Evolutionary conservation across 2,113 vertebrate genomes (phyloP).

Genomic region (Nothocercus julius): DNA sequence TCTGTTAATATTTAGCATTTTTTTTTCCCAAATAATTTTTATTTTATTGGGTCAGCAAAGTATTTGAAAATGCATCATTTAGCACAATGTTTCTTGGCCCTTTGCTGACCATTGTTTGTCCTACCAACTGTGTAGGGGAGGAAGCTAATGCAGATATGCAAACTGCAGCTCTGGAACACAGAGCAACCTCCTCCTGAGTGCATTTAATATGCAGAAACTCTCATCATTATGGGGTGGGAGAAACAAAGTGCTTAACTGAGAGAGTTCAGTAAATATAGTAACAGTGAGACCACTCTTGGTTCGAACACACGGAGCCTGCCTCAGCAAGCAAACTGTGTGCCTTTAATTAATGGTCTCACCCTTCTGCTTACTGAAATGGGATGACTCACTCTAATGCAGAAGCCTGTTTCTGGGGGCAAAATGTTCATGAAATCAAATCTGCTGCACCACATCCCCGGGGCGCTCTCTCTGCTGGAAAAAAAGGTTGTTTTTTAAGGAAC

Average conservation of each 20-base stretch:
- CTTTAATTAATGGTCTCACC: constrained; percentile 41
- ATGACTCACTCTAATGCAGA: constrained; percentile 29
- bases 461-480: constrained; percentile 20
- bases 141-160: background rate
- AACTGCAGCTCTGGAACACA: background rate
- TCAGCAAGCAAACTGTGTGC: constrained; percentile 7
- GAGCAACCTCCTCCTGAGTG: background rate
- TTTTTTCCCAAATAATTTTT: background rate
- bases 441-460: background rate
- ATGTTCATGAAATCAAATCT: background rate
- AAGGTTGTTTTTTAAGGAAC: background rate
- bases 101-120: background rate
- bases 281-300: constrained; percentile 27
- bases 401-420: constrained; percentile 35
- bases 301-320: background rate
- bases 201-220: background rate
- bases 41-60: background rate
- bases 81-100: background rate
- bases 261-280: constrained; percentile 41
- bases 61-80: background rate
- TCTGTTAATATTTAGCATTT: background rate
- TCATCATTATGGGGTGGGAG: background rate
- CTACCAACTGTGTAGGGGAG: background rate
- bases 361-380: constrained; percentile 1
- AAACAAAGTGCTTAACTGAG: constrained; percentile 35